Conservation (phyloP, 1,140 invertebrate species). For the Drosophila punjabiensis region DNA sequence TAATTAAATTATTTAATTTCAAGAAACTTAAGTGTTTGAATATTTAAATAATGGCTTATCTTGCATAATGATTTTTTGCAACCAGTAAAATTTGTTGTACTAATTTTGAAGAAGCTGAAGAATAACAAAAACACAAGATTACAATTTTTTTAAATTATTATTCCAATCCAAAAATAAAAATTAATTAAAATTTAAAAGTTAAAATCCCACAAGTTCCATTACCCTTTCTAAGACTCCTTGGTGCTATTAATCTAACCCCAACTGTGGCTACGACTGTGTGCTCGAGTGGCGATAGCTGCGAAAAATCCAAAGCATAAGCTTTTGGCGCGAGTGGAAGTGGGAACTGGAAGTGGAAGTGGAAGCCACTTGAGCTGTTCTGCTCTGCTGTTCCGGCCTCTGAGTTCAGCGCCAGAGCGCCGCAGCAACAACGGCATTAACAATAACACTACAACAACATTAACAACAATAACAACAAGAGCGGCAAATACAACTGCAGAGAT, state of each 20-base stretch:
- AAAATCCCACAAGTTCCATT: too few relatives aligned
- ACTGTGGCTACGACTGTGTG: slow-evolving; percentile 55
- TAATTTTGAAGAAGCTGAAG: not conserved
- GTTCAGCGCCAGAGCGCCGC: slow-evolving; percentile 45
- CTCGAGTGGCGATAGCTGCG: slow-evolving; percentile 80
- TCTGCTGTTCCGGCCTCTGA: slow-evolving; percentile 54
- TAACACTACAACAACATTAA: slow-evolving; percentile 14
- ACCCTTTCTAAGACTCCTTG: too few relatives aligned
- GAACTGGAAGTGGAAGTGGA: slow-evolving; percentile 53
- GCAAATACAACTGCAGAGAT: slow-evolving; percentile 27
- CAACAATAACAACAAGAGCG: slow-evolving; percentile 1
- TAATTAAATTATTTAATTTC: not conserved
- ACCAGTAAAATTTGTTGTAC: not conserved
- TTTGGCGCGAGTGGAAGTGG: slow-evolving; percentile 65
- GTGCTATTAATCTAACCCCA: slow-evolving; percentile 2
- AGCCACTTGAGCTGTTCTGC: slow-evolving; percentile 32
- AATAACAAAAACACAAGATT: too few relatives aligned
- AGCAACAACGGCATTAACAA: slow-evolving; percentile 34
- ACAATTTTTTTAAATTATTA: too few relatives aligned
- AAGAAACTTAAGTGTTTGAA: not conserved
- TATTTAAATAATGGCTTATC: not conserved
- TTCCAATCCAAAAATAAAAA: not conserved
- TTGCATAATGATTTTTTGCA: not conserved
- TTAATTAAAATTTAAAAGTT: too few relatives aligned
- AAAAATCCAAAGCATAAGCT: slow-evolving; percentile 80